Conservation (phyloP, 2,113 vertebrate species). For the Rhinopomastus cyanomelas region DNA sequence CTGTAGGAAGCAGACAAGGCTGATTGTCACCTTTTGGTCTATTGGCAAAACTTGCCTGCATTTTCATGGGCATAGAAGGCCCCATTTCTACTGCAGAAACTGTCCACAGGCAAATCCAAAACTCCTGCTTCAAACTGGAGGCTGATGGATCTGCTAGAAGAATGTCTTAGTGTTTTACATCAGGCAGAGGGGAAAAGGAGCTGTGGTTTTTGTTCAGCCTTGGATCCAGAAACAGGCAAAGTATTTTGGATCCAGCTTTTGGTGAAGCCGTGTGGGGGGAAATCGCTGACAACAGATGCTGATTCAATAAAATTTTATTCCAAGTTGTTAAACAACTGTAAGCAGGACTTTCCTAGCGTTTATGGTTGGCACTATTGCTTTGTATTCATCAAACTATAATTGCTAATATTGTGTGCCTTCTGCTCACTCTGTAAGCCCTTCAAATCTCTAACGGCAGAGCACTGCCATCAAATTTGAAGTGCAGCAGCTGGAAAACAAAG, state of each 20-base stretch:
- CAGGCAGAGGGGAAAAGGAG: neutral
- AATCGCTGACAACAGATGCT: constrained; percentile 1
- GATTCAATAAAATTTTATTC: constrained; percentile 18
- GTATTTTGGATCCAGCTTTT: neutral
- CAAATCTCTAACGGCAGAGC: constrained; percentile 52
- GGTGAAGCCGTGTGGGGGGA: neutral
- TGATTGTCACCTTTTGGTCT: neutral
- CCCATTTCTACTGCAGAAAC: neutral
- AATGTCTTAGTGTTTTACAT: neutral
- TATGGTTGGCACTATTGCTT: neutral
- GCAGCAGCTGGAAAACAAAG: constrained; percentile 80
- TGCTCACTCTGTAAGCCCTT: constrained; percentile 2
- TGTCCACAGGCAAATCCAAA: neutral
- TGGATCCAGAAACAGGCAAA: neutral
- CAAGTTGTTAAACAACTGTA: constrained; percentile 26
- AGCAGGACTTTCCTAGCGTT: constrained; percentile 12
- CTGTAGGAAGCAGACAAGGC: neutral
- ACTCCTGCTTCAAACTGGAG: neutral
- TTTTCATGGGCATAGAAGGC: neutral
- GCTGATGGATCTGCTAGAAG: neutral
- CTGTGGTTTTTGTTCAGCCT: neutral
- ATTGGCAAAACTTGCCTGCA: neutral
- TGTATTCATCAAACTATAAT: constrained; percentile 40
- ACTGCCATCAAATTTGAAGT: constrained; percentile 81
- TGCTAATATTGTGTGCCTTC: constrained; percentile 18